Percentiles rank a stretch among this genome's conserved stretches.
Conservation (phyloP, 2,888 invertebrate genomes). For the Ormyrus pomaceus region DNA sequence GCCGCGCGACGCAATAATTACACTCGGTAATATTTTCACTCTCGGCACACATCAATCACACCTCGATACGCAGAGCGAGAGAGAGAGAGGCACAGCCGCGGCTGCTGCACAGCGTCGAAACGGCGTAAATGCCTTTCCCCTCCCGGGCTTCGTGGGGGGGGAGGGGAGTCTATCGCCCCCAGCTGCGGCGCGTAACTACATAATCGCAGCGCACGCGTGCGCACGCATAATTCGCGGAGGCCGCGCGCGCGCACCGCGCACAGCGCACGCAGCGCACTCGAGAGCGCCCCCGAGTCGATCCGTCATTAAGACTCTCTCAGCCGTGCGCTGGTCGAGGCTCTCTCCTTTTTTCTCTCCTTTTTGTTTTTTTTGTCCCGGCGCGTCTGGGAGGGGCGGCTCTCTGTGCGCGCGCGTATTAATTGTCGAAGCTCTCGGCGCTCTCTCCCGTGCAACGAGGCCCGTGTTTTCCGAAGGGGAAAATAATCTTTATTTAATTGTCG, state of each 20-base stretch:
- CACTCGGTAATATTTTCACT: too few species aligned
- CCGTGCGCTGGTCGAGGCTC: neutral
- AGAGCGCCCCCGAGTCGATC: neutral
- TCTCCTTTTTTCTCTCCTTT: slow-evolving; percentile 8
- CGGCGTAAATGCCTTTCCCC: neutral
- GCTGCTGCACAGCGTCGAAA: too few species aligned
- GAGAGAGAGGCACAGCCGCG: too few species aligned
- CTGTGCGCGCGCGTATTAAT: slow-evolving; percentile 14
- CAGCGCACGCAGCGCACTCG: neutral
- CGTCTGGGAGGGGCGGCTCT: neutral
- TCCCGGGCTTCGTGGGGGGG: neutral
- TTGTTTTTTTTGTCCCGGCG: neutral
- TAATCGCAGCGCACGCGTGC: slow-evolving; percentile 22
- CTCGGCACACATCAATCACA: slow-evolving; percentile 8
- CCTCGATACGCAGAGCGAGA: neutral
- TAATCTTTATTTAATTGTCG: slow-evolving; percentile 6
- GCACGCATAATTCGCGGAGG: slow-evolving; percentile 15
- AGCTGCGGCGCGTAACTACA: slow-evolving; percentile 37
- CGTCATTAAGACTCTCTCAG: slow-evolving; percentile 10
- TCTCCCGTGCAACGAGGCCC: too few species aligned
- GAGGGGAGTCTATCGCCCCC: slow-evolving; percentile 6
- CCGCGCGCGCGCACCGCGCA: slow-evolving; percentile 21
- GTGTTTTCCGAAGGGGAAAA: neutral
- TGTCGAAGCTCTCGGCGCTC: neutral
- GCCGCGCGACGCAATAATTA: slow-evolving; percentile 22